Evolutionary conservation across 2,888 invertebrate genomes (phyloP).

Genomic region (Malachius bipustulatus): DNA sequence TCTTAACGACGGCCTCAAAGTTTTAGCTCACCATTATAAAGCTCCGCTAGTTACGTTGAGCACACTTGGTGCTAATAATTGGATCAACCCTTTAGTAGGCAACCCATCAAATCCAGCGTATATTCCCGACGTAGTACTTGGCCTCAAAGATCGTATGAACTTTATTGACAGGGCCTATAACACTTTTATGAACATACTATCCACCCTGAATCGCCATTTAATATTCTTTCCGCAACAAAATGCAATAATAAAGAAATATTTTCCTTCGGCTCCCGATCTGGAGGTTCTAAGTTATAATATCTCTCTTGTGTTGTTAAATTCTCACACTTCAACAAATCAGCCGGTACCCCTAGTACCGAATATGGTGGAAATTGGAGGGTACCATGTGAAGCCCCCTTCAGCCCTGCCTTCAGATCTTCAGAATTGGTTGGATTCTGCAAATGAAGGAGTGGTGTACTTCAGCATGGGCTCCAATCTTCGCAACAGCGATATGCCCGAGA

Average conservation of each 20-base stretch:
- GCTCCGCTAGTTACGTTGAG: conserved; percentile 29
- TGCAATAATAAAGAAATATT: conserved; percentile 22
- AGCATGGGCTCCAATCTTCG: conserved; percentile 49
- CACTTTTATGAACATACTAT: conserved; percentile 30
- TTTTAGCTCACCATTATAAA: conserved; percentile 29
- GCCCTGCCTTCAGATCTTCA: conserved; percentile 37
- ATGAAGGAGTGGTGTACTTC: conserved; percentile 44
- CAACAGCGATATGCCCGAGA: conserved; percentile 42
- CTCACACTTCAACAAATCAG: conserved; percentile 40
- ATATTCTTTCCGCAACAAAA: conserved; percentile 20
- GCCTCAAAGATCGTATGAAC: conserved; percentile 28
- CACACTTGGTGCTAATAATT: conserved; percentile 34
- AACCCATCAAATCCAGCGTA: conserved; percentile 36
- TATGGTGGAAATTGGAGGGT: conserved; percentile 45
- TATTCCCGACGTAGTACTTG: conserved; percentile 13
- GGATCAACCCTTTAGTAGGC: conserved; percentile 38
- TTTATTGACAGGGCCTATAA: conserved; percentile 44
- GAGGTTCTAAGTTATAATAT: conserved; percentile 23
- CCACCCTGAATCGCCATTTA: conserved; percentile 14
- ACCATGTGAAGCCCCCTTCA: conserved; percentile 32
- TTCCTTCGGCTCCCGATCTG: conserved; percentile 23
- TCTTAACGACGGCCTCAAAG: conserved; percentile 37
- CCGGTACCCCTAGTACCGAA: conserved; percentile 42
- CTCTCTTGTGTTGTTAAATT: conserved; percentile 27
- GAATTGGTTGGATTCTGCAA: conserved; percentile 40